Base-by-base conservation (phyloP, 1,140 invertebrate species). In the Drosophila mayri region DNA sequence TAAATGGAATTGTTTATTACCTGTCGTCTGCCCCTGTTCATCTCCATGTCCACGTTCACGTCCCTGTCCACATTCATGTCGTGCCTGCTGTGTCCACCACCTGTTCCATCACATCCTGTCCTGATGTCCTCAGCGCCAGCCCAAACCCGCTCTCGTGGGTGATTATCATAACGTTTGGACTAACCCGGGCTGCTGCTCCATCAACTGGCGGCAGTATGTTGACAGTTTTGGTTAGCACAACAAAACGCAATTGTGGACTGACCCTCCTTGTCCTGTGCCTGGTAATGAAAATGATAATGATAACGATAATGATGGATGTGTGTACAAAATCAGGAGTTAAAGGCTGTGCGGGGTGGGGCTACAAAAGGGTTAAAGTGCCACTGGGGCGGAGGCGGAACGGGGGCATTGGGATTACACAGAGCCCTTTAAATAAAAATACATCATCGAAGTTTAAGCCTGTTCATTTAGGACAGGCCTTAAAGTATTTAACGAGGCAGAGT, bases 1-100 rank as follows among this genome's bases (percentile, higher is more conserved):
- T 88, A 88, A 88, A 88, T 88, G 84, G 85, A 90, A 88, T 88
- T 88, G 84, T 88, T 88, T 84, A 88, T 88, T 88, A 88, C 81
- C 84, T 87, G 84, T 61, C 72, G 55, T 54, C 59, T 61, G 68
- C 44, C 59, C 67, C 43, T 77, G 57, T 70, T 46, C 64, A 47
- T 41, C n/a, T 65, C 40, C 38, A 30, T 25, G 52, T 59, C 54
- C 62, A 61, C 6, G 5, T 38, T n/a, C 32, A 10, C 7, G 14
- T 43, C n/a, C 32, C 16, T 10, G 37, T 59, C 44, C 62, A 62
- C 4, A 57, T 65, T 28, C 62, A 65, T 65, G 62, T 65, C 57
- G 72, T 52, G 47, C 40, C 59, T n/a, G 30, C 38, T 40, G 22
- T 32, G 25, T 14, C 61, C 16, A 32, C 22, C 40, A 32, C 22